phyloP scores from a whole-genome alignment of 2,888 invertebrate species.

The Agrotis clavis region DNA sequence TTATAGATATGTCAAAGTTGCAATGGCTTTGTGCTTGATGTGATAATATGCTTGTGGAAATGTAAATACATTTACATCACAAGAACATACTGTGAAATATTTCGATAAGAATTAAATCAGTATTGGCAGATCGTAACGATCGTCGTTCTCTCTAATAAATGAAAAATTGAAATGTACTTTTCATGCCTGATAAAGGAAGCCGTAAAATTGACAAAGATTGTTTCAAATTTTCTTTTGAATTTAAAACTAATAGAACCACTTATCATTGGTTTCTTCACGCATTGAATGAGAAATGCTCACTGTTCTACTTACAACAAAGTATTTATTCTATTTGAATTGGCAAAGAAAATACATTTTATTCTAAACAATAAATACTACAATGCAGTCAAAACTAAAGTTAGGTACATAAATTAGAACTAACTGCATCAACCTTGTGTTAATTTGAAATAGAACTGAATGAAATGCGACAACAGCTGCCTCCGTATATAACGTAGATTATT shows the following conservation, averaged over 20 bases:
- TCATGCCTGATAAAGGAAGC: neutral
- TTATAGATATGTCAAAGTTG: constrained; percentile 31
- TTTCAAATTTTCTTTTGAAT: neutral
- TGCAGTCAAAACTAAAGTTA: constrained; percentile 33
- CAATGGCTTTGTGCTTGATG: constrained; percentile 7
- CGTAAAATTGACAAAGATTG: neutral
- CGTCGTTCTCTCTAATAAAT: neutral
- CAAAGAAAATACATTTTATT: constrained; percentile 11
- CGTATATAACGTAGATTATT: constrained; percentile 47
- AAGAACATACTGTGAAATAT: neutral
- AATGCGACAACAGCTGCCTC: constrained; percentile 68
- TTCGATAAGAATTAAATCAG: neutral
- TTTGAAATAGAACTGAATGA: constrained; percentile 70
- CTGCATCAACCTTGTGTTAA: constrained; percentile 68
- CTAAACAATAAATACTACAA: constrained; percentile 17
- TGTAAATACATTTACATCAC: constrained; percentile 2
- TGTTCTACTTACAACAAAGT: neutral
- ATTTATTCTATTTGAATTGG: constrained; percentile 6
- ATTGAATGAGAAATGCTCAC: no score
- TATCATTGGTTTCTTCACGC: neutral
- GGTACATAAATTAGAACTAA: constrained; percentile 50
- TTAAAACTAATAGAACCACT: neutral
- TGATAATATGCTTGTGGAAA: neutral
- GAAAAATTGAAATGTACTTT: neutral
- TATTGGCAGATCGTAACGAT: neutral